Evolutionary conservation across 2,888 invertebrate species (phyloP).

Genomic region (Caenorhabditis zanzibari): DNA sequence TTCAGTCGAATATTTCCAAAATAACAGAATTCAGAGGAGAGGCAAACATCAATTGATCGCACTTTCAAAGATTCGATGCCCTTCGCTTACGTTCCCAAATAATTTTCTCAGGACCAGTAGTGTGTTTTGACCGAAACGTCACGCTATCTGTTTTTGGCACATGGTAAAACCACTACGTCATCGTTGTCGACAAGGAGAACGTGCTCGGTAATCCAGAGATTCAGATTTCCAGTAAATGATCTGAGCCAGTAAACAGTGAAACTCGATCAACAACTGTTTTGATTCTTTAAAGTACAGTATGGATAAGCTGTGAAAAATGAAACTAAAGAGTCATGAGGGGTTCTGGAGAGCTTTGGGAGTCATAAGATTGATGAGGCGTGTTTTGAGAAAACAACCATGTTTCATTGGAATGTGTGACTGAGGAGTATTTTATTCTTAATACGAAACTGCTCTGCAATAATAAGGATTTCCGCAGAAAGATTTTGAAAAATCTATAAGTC

Average conservation of each 20-base stretch:
- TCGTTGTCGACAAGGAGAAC: not conserved
- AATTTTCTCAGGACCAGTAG: conserved; percentile 21
- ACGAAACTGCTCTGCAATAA: not conserved
- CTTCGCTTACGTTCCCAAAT: conserved; percentile 26
- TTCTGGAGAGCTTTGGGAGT: not conserved
- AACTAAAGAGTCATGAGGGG: conserved; percentile 9
- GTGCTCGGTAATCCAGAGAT: conserved; percentile 38
- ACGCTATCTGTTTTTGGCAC: conserved; percentile 51
- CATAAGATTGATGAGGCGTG: conserved; percentile 19
- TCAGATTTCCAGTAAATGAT: not conserved
- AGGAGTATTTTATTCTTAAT: not conserved
- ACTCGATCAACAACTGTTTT: conserved; percentile 11
- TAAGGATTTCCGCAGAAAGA: not conserved
- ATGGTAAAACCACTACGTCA: conserved; percentile 33
- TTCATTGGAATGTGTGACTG: not conserved
- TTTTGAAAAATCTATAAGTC: not conserved
- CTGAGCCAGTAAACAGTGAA: conserved; percentile 9
- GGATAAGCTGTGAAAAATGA: conserved; percentile 21
- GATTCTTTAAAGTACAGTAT: conserved; percentile 28
- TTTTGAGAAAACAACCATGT: not conserved
- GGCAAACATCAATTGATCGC: conserved; percentile 32
- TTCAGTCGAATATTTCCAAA: not conserved
- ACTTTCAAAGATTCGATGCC: conserved; percentile 30
- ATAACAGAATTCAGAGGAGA: conserved; percentile 10
- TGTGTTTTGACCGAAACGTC: conserved; percentile 46